These are phyloP conservation scores for Coptodon rendalli DNA, from an alignment of 2,113 vertebrate species.

Conservation along the genomic window DNA sequence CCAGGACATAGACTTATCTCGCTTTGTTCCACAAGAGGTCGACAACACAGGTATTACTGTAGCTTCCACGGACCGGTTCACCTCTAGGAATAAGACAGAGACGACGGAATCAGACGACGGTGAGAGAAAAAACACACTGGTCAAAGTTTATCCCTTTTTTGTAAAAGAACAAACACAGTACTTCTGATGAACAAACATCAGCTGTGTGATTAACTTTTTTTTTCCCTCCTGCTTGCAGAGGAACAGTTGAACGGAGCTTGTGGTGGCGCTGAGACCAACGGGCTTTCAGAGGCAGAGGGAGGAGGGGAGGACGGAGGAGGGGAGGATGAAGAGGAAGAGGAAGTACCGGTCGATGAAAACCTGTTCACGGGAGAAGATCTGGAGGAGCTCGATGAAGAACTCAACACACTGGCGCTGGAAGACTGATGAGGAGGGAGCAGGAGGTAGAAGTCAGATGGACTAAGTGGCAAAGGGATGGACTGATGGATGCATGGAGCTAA, in stretches of 20 bases:
- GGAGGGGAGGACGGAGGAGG: slow-evolving; percentile 68
- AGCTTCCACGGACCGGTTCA: slow-evolving; percentile 85
- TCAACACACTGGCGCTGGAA: slow-evolving; percentile 90
- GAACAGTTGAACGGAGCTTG: slow-evolving; percentile 90
- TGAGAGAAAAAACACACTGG: slow-evolving; percentile 8
- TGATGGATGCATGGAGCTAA: slow-evolving; percentile 47
- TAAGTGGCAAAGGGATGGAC: slow-evolving; percentile 16
- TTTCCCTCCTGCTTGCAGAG: slow-evolving; percentile 65
- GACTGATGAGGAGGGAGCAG: slow-evolving; percentile 69
- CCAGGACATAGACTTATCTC: slow-evolving; percentile 88
- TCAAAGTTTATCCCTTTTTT: background rate
- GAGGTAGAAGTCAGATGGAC: background rate
- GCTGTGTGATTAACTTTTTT: background rate
- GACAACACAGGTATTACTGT: slow-evolving; percentile 91
- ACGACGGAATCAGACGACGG: slow-evolving; percentile 63
- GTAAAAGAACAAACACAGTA: rapidly evolving
- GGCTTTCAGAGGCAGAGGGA: slow-evolving; percentile 53
- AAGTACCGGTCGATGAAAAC: slow-evolving; percentile 96
- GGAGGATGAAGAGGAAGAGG: slow-evolving; percentile 59
- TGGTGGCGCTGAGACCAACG: slow-evolving; percentile 81
- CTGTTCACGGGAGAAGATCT: slow-evolving; percentile 97
- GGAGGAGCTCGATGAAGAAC: slow-evolving; percentile 95
- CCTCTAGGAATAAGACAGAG: slow-evolving; percentile 52
- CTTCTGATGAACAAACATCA: background rate
- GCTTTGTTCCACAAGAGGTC: slow-evolving; percentile 91